Base-by-base conservation (phyloP, 1,140 invertebrate species). In the Trichoplusia ni region DNA sequence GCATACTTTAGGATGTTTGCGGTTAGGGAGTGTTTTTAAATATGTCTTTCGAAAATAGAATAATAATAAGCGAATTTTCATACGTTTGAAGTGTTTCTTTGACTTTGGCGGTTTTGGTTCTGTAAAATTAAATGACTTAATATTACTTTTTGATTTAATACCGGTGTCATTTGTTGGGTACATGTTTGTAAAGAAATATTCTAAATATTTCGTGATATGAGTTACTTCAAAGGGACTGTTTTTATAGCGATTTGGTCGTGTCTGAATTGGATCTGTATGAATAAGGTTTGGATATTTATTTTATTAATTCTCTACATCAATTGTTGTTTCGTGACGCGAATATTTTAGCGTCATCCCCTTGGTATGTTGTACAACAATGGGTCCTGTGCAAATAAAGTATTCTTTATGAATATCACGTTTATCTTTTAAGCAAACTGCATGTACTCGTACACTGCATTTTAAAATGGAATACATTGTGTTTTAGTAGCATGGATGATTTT, bases 21-120 rank as follows among this genome's bases (percentile, higher is more conserved):
- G 5, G 9, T 5, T 29, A 19, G 29, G 13, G 25, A 44, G 18
- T 60, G 51, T 47, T 31, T 51, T 49, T 75, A 67, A 60, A 71
- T 65, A 69, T 40, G 47, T 59, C 54, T 58, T 70, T 73, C 69
- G 61, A 67, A 62, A 49, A 67, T 44, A 44, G 53, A 60, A 72
- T 65, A 72, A 69, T 75, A 71, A 74, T 58, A 38, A 46, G 53
- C 33, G 31, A 59, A 40, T 67, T 71, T 64, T 67, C 49, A 60
- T 65, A 63, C 40, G 35, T 73, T 73, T 71, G 71, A 71, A 69
- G 53, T 68, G 59, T 76, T 76, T 73, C 67, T 76, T 71, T 69
- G 56, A 59, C 40, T 35, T 56, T 25, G n/a, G 33, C 63, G 54
- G 13, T 42, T 40, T 65, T 60, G 27, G 16, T 27, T 29, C 38